Percentiles rank a stretch among this genome's conserved stretches.
These are phyloP conservation scores for Fopius arisanus DNA, from an alignment of 1,140 invertebrate species.

Conservation along the genomic window DNA sequence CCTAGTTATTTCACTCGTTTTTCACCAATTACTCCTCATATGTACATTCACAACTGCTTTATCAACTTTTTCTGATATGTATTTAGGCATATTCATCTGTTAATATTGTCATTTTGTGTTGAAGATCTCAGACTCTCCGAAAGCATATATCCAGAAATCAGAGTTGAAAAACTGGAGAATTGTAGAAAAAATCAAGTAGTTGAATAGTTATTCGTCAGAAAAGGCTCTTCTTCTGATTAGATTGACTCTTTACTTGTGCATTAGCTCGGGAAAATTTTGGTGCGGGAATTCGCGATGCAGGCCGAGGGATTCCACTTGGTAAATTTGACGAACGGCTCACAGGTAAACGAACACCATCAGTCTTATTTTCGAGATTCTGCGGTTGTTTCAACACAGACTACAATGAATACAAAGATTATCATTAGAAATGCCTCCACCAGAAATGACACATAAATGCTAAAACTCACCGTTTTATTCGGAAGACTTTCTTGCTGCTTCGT, in stretches of 20 bases:
- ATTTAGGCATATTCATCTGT: neutral
- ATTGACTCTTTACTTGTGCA: neutral
- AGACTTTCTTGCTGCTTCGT: neutral
- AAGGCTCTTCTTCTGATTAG: neutral
- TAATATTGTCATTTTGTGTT: neutral
- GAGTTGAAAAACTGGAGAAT: neutral
- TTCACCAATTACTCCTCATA: neutral
- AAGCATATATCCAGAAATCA: neutral
- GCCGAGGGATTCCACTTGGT: conserved; percentile 56
- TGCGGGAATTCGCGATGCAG: conserved; percentile 57
- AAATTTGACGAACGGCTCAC: conserved; percentile 47
- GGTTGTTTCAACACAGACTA: neutral
- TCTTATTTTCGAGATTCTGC: neutral
- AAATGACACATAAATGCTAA: neutral
- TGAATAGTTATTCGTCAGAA: neutral
- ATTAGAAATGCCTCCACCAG: neutral
- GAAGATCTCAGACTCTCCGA: neutral
- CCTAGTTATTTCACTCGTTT: neutral
- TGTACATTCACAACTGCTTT: neutral
- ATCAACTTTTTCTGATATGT: neutral
- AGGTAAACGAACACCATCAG: conserved; percentile 45
- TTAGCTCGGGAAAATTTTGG: conserved; percentile 41
- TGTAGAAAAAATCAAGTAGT: neutral
- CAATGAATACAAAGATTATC: neutral
- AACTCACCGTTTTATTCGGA: neutral